Conservation (phyloP, 2,888 invertebrate genomes). For the Rhingia campestris region DNA sequence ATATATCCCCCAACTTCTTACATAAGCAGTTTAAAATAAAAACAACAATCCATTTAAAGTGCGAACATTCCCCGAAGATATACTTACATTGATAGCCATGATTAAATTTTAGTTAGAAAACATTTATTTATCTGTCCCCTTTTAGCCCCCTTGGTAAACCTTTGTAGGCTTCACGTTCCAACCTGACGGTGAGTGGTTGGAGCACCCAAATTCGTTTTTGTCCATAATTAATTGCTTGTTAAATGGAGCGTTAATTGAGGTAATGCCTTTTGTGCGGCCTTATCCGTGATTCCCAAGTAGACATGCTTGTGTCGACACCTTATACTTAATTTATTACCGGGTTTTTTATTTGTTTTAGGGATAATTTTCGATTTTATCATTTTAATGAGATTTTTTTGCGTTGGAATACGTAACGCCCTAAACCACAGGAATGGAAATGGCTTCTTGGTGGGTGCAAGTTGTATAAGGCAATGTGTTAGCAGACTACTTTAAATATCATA, state of each 20-base stretch:
- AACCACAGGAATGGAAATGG: not conserved
- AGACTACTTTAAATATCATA: no score
- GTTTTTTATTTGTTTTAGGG: constrained; percentile 46
- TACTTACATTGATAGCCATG: no score
- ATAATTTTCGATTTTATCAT: constrained; percentile 46
- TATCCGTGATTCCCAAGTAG: constrained; percentile 1
- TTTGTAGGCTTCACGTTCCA: no score
- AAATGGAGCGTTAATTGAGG: constrained; percentile 57
- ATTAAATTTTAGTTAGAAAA: no score
- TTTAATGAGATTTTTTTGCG: constrained; percentile 34
- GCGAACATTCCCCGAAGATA: no score
- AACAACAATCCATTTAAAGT: no score
- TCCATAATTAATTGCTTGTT: constrained; percentile 55
- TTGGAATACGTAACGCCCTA: not conserved
- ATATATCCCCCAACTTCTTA: no score
- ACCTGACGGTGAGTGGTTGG: not conserved
- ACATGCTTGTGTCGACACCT: constrained; percentile 27
- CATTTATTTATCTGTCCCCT: no score
- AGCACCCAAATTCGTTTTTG: constrained; percentile 37
- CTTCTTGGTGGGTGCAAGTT: not conserved
- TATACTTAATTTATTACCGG: constrained; percentile 47
- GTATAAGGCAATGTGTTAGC: no score
- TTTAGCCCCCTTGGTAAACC: no score
- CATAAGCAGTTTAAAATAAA: no score
- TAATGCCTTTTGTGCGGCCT: constrained; percentile 18